Percentiles rank a stretch among this genome's conserved stretches.
Conservation (phyloP, 2,797 vertebrate species). For the Gymnoscopelus braueri region DNA sequence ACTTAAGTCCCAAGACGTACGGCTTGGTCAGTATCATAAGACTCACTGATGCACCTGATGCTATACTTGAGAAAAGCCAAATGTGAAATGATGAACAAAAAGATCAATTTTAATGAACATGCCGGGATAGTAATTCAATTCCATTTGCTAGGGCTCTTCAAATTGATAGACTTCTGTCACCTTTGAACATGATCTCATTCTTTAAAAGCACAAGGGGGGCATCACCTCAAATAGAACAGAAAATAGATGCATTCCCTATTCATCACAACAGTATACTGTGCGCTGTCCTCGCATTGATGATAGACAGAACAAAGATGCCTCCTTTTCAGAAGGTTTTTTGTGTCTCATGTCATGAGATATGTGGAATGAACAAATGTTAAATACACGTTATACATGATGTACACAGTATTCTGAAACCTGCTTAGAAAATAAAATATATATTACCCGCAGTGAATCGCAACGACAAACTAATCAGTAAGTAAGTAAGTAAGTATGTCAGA, state of each 20-base stretch:
- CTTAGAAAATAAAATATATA: no score
- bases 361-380: not conserved
- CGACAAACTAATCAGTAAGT: not conserved
- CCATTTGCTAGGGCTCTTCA: conserved; percentile 43
- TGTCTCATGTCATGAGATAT: no score
- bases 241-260: not conserved
- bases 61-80: conserved; percentile 24
- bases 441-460: not conserved
- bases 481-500: no score
- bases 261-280: conserved; percentile 12
- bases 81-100: conserved; percentile 38
- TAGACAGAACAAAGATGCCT: not conserved
- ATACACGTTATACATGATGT: not conserved
- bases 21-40: conserved; percentile 54
- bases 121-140: conserved; percentile 37
- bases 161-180: conserved; percentile 7
- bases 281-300: not conserved
- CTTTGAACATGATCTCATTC: conserved; percentile 39
- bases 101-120: conserved; percentile 38
- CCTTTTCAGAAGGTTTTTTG: not conserved
- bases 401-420: not conserved
- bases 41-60: conserved; percentile 67
- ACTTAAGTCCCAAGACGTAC: conserved; percentile 55
- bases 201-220: conserved; percentile 15
- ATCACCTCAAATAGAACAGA: not conserved